Base-by-base conservation (phyloP, 2,888 invertebrate species). In the Mayetiola destructor region DNA sequence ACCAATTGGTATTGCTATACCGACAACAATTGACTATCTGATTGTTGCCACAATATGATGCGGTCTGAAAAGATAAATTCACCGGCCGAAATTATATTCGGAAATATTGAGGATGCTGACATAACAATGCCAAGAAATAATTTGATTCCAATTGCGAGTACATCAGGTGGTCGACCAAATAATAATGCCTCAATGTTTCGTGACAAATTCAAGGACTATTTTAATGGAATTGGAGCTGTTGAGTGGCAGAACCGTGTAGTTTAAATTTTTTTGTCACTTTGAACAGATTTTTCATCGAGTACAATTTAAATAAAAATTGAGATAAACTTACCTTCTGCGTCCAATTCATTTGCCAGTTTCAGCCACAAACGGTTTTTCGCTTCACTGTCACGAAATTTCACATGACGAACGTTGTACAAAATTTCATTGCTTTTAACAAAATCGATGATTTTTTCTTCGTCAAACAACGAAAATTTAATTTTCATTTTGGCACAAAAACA, bases 341-440 rank as follows among this genome's bases (percentile, higher is more conserved):
- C 23, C 42, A 42, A 18, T 4, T 18, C 10, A 3, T 42, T 18
- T 10, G 27, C 52, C 23, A 52, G 23, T 23, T 3, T 52, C 14
- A 52, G 21, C 52, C 52, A 52, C 27, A 52, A 52, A 9, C 52
- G 52, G 23, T 52, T 23, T 29, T 52, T 52, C 5, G 23, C 27
- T 29, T 52, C 52, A 3, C 18, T 4, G 14, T 52, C 52, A n/a
- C 52, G 52, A 52, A 52, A 52, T 23, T 52, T 23, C 14, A 3
- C 12, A 20, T 52, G 23, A 8, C 14, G 16, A 6, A 52, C 52
- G 12, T 52, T 52, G 29, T 27, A 52, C n/a, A 52, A n/a, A 23
- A 52, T 52, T 52, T 52, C 52, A 52, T 52, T 23, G 4, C n/a
- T 9, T 23, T 52, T 52, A 4, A 52, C 52, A 29, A 52, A 52